phyloP scores from a whole-genome alignment of 2,797 vertebrate genomes.

The Okamejei kenojei region DNA sequence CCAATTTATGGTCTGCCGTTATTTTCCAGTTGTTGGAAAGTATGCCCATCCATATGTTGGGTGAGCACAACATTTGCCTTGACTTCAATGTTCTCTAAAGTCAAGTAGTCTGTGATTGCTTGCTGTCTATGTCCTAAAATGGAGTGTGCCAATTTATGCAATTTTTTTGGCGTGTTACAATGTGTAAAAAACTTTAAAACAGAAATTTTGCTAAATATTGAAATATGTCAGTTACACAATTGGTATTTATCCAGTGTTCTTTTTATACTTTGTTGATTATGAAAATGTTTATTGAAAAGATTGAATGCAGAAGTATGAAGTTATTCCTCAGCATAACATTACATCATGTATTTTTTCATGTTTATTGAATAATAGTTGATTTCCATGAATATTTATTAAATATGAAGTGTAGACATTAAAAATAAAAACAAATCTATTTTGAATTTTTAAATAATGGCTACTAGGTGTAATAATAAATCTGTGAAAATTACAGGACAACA shows the following conservation, averaged over 20 bases:
- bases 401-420: not conserved
- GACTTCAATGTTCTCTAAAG: not conserved
- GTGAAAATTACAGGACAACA: not conserved
- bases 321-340: no score
- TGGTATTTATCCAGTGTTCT: not conserved
- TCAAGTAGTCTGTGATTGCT: not conserved
- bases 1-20: not conserved
- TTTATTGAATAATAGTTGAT: slow-evolving; percentile 8
- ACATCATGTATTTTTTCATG: not conserved
- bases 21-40: not conserved
- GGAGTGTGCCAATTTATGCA: not conserved
- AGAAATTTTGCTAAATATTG: not conserved
- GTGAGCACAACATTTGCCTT: not conserved
- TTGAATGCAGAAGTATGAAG: not conserved
- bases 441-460: slow-evolving; percentile 1
- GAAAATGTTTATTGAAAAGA: not conserved
- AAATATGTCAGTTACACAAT: not conserved
- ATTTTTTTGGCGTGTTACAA: not conserved
- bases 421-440: not conserved
- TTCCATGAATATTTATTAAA: slow-evolving; percentile 27
- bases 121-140: not conserved
- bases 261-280: not conserved
- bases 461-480: not conserved
- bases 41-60: not conserved
- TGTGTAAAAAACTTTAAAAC: not conserved